These are phyloP conservation scores for Melipona beecheii DNA, from an alignment of 2,888 invertebrate species.

Conservation along the genomic window DNA sequence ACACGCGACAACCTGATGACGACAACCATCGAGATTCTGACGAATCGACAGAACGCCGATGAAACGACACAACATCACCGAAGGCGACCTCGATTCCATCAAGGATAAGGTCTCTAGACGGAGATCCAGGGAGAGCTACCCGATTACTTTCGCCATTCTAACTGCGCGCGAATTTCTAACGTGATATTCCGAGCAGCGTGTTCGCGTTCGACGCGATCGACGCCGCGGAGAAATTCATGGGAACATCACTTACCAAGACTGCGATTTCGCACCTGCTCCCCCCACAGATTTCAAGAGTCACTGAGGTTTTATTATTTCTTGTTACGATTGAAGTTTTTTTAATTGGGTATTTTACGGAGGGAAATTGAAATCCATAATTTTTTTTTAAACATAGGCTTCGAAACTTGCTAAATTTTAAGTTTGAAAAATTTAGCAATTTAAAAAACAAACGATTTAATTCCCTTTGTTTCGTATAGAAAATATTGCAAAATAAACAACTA, in stretches of 20 bases:
- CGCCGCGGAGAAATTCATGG: constrained; percentile 50
- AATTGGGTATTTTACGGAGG: neutral
- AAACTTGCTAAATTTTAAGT: neutral
- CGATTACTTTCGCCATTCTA: constrained; percentile 53
- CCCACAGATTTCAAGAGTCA: neutral
- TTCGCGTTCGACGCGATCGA: constrained; percentile 41
- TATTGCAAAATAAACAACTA: too few species aligned
- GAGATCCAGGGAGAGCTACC: constrained; percentile 27
- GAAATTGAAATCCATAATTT: neutral
- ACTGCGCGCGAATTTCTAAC: constrained; percentile 49
- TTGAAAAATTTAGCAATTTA: neutral
- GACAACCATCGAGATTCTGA: constrained; percentile 23
- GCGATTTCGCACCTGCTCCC: neutral
- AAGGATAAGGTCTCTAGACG: constrained; percentile 57
- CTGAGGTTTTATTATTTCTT: neutral
- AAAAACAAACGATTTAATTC: too few species aligned
- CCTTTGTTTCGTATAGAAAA: too few species aligned
- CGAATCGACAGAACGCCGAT: constrained; percentile 44
- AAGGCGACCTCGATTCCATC: constrained; percentile 62
- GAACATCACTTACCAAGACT: constrained; percentile 15
- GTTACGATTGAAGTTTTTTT: neutral
- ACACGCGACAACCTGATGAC: neutral
- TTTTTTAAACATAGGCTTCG: neutral
- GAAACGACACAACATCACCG: constrained; percentile 23
- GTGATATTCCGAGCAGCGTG: neutral